Percentiles rank a stretch among this genome's conserved stretches.
phyloP scores from a whole-genome alignment of 92 coral and sea anemone genomes.

The Metridium senile region DNA sequence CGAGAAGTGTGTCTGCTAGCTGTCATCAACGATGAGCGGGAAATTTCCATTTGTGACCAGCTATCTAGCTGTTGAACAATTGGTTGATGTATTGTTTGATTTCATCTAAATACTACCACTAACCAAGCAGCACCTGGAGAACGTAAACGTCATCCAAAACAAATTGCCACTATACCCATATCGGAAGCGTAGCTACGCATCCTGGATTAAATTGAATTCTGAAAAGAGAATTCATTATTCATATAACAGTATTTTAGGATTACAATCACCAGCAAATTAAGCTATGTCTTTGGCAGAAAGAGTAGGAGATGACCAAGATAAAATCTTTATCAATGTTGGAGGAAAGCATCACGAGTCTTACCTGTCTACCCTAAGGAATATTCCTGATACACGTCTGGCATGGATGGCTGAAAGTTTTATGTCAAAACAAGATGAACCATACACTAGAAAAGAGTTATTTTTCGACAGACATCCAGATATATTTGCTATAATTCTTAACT shows the following conservation, averaged over 20 bases:
- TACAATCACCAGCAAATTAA: neutral
- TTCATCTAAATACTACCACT: neutral
- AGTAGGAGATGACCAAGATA: conserved; percentile 69
- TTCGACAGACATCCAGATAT: conserved; percentile 95
- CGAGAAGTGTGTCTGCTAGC: neutral
- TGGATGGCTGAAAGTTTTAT: conserved; percentile 87
- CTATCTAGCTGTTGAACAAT: conserved; percentile 5
- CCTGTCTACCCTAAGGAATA: conserved; percentile 80
- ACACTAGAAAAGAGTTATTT: conserved; percentile 63
- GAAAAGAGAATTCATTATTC: neutral
- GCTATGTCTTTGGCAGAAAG: conserved; percentile 52
- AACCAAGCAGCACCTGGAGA: neutral
- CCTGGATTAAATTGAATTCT: neutral
- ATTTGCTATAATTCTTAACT: conserved; percentile 84
- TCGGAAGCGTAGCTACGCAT: neutral
- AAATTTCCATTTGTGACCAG: neutral
- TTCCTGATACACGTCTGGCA: conserved; percentile 92
- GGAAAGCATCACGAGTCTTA: conserved; percentile 93
- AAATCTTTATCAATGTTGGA: conserved; percentile 87
- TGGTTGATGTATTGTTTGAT: neutral
- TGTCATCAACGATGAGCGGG: neutral
- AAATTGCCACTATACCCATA: neutral
- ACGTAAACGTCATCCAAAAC: neutral
- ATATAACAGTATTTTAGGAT: neutral
- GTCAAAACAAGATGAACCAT: conserved; percentile 49